Conservation (phyloP, 2,113 vertebrate genomes). For the Beaufortia kweichowensis region DNA sequence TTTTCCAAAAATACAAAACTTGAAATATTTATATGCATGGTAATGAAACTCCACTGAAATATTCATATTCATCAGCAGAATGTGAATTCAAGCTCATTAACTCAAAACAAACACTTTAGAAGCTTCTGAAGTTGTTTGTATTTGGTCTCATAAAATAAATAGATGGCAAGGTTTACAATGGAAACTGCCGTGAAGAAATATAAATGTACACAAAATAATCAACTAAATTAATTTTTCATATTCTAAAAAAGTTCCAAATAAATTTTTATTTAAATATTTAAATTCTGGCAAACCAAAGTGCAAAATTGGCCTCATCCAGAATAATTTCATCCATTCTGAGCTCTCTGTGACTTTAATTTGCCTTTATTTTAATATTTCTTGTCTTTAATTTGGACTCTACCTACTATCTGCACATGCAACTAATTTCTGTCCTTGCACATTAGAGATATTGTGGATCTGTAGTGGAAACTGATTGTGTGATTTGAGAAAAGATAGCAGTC, state of each 20-base stretch:
- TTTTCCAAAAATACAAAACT: neutral
- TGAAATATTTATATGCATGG: constrained; percentile 56
- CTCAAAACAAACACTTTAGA: constrained; percentile 25
- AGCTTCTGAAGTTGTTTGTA: constrained; percentile 4
- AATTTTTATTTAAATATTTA: too few species aligned
- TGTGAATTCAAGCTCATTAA: constrained; percentile 48
- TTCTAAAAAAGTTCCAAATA: too few species aligned
- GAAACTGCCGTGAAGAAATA: too few species aligned
- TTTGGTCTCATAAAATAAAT: neutral
- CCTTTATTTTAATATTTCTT: neutral
- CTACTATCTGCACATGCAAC: too few species aligned
- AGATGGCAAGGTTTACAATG: neutral
- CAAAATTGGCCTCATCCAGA: too few species aligned
- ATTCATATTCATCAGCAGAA: constrained; percentile 59
- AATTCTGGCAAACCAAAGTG: too few species aligned
- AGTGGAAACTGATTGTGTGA: neutral
- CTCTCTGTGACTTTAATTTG: too few species aligned
- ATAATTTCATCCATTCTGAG: too few species aligned
- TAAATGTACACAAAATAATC: too few species aligned
- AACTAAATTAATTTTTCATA: too few species aligned
- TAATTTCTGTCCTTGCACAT: too few species aligned
- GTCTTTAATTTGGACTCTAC: neutral
- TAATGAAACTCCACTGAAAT: constrained; percentile 55
- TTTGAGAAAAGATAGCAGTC: neutral
- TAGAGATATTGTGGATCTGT: neutral